These are phyloP conservation scores for Tamias sibiricus DNA, from an alignment of 2,113 vertebrate species.

Conservation along the genomic window DNA sequence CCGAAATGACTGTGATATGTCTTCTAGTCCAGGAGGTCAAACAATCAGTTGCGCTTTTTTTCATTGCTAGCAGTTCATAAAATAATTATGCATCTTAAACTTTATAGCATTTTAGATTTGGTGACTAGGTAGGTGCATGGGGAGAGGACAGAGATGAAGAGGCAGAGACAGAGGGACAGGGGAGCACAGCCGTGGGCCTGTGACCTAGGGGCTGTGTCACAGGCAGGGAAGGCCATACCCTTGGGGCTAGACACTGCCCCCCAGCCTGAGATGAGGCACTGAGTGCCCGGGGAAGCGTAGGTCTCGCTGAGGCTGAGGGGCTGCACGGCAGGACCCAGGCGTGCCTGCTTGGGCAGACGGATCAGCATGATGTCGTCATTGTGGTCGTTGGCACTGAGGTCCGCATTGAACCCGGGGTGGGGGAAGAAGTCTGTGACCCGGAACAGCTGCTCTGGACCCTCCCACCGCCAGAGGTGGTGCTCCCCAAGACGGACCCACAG, in stretches of 20 bases:
- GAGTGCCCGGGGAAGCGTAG: slow-evolving; percentile 85
- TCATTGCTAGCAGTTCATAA: background rate
- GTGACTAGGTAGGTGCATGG: background rate
- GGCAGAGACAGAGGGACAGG: background rate
- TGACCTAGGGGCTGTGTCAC: background rate
- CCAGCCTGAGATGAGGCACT: slow-evolving; percentile 90
- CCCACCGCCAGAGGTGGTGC: slow-evolving; percentile 79
- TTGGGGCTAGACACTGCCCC: slow-evolving; percentile 87
- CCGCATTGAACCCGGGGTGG: slow-evolving; percentile 79
- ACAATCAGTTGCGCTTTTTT: background rate
- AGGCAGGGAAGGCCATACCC: slow-evolving; percentile 28
- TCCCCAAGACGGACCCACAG: slow-evolving; percentile 84
- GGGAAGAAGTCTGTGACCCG: slow-evolving; percentile 76
- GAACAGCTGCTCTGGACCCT: slow-evolving; percentile 81
- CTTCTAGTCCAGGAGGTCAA: background rate
- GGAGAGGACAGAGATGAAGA: background rate
- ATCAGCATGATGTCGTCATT: slow-evolving; percentile 92
- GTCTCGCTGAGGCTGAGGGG: slow-evolving; percentile 87
- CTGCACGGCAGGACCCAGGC: slow-evolving; percentile 84
- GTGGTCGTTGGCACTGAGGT: slow-evolving; percentile 82
- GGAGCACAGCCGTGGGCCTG: background rate
- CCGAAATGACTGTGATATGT: background rate
- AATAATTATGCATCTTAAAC: background rate
- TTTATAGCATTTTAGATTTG: background rate
- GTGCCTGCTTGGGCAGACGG: slow-evolving; percentile 86